phyloP scores from a whole-genome alignment of 2,888 invertebrate species.

The Sympetrum striolatum region DNA sequence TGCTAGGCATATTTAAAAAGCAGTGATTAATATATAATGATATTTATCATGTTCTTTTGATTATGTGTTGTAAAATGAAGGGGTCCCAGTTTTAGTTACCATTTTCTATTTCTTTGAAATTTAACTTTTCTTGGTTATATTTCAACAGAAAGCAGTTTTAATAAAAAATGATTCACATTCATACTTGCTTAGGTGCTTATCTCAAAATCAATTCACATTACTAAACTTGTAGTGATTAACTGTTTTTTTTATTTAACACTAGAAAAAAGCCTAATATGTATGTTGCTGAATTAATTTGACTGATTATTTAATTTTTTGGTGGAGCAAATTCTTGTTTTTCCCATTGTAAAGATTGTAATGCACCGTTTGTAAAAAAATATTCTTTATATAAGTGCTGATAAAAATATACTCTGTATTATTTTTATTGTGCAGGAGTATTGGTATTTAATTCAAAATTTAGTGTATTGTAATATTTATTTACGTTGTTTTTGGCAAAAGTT shows the following conservation, averaged over 20 bases:
- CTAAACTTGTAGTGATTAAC: neutral
- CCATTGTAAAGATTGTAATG: neutral
- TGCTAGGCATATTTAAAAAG: neutral
- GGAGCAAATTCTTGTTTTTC: neutral
- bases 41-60: no score
- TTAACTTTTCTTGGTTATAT: neutral
- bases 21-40: neutral
- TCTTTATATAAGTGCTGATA: neutral
- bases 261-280: slow-evolving; percentile 2
- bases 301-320: slow-evolving; percentile 9
- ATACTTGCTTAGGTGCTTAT: neutral
- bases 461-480: slow-evolving; percentile 21
- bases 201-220: neutral
- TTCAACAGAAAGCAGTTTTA: neutral
- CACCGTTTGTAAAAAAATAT: slow-evolving; percentile 24
- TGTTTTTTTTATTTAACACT: neutral
- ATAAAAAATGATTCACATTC: neutral
- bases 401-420: neutral
- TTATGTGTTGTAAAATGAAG: neutral
- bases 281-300: slow-evolving; percentile 22
- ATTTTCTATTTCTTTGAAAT: neutral
- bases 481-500: slow-evolving; percentile 3
- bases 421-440: neutral
- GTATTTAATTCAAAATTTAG: slow-evolving; percentile 24
- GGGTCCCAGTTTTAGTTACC: slow-evolving; percentile 10